These are phyloP conservation scores for Schrankia costaestrigalis DNA, from an alignment of 2,888 invertebrate species.

Conservation along the genomic window DNA sequence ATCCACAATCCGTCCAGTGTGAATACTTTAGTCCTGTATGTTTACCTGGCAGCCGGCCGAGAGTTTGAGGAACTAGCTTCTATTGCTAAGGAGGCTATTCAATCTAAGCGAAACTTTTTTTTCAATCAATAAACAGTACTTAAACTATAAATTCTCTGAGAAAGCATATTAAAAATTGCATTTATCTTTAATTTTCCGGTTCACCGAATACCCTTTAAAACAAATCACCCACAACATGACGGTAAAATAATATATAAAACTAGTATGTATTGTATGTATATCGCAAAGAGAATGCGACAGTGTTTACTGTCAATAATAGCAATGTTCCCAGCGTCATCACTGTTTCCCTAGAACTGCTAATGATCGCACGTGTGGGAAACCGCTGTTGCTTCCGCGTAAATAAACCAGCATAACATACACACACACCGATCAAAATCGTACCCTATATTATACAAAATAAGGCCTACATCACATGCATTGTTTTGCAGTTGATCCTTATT, in stretches of 20 bases:
- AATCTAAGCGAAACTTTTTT: too few relatives aligned
- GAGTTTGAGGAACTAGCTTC: too few relatives aligned
- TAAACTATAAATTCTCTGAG: too few relatives aligned
- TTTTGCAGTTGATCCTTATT: conserved; percentile 16
- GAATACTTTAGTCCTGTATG: too few relatives aligned
- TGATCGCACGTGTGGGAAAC: conserved; percentile 63
- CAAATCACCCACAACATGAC: conserved; percentile 4
- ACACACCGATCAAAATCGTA: conserved; percentile 4
- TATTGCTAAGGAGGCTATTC: too few relatives aligned
- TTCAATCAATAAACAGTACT: too few relatives aligned
- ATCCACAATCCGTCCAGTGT: too few relatives aligned
- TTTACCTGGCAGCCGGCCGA: too few relatives aligned
- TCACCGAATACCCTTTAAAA: conserved; percentile 12
- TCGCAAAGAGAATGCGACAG: conserved; percentile 16
- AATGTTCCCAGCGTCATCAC: conserved; percentile 52
- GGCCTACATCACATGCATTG: conserved; percentile 4
- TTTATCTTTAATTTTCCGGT: conserved; percentile 4
- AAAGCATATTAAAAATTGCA: too few relatives aligned
- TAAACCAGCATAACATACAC: conserved; percentile 5
- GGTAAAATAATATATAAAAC: background rate
- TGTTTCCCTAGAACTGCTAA: conserved; percentile 63
- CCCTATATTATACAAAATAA: conserved; percentile 5
- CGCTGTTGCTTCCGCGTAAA: conserved; percentile 50
- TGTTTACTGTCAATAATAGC: conserved; percentile 43
- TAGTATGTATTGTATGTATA: conserved; percentile 12